Evolutionary conservation across 2,888 invertebrate species (phyloP), one percentile per base, ranked within the genome.

Genomic region (Agelastica alni): DNA sequence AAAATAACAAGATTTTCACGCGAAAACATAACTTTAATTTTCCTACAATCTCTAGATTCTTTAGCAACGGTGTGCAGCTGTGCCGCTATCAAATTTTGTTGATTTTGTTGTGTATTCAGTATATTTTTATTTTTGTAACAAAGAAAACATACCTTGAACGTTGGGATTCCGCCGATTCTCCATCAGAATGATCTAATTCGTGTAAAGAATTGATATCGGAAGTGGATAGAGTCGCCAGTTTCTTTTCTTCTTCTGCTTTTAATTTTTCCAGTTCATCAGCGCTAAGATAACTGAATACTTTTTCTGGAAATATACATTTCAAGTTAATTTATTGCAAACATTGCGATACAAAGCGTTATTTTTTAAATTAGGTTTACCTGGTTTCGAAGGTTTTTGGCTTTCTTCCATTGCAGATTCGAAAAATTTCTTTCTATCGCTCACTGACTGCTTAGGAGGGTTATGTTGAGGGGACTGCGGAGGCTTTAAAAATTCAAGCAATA

Each of bases 381-480:
- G 85, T 79, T 91, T 93, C 67, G 88, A 85, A 60, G 91, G 89
- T 78, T 91, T 90, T 67, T 90, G 87, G 76, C 90, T 90, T 76
- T 93, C 92, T 79, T 94, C 92, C 87, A 96, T 94, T 59, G 96
- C 96, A 74, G 90, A 88, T 80, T 97, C 96, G 77, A 97, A 97
- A 79, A 95, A 93, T 74, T 89, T 91, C 79, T 93, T 93, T 80
- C 93, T 92, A 79, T 94, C 92, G 77, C 91, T 93, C 72, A 96
- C 94, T 58, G 89, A 88, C 75, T 93, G 87, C 81, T 91, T 91
- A 72, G 85, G 85, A 72, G 86, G 83, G 77, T 84, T 84, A 70
- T 84, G 85, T 74, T 86, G 86, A 70, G 87, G 85, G 70, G 88
- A 87, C 69, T 85, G 85, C 68, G 86, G 77, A 16, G 77, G 77